A percentile compares a stretch with the other conserved stretches of the same genome.
Evolutionary conservation across 2,888 invertebrate species (phyloP).

Genomic region (Argyra leucocephala): DNA sequence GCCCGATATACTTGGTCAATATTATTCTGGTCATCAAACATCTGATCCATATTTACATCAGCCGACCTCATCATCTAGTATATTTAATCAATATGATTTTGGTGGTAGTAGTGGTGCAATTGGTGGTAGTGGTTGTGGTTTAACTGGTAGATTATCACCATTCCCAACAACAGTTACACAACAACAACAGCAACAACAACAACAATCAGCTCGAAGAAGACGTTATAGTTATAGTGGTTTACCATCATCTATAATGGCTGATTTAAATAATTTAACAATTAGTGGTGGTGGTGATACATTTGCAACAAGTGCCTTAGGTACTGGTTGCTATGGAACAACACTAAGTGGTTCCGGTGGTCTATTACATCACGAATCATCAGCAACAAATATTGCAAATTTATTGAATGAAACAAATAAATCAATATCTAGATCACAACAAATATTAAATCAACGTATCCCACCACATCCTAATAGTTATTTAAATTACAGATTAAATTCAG

Average conservation of each 20-base stretch:
- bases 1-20: conserved; percentile 42
- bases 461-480: background rate
- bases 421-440: conserved; percentile 43
- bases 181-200: conserved; percentile 15
- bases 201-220: conserved; percentile 31
- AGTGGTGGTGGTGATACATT: background rate
- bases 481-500: background rate
- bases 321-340: background rate
- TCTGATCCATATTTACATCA: conserved; percentile 17
- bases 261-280: conserved; percentile 17
- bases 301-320: background rate
- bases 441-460: conserved; percentile 30
- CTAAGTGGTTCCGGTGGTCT: background rate
- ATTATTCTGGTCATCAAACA: conserved; percentile 29
- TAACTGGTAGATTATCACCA: conserved; percentile 18
- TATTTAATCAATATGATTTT: conserved; percentile 17
- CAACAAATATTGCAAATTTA: conserved; percentile 41
- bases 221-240: conserved; percentile 44
- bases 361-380: conserved; percentile 27
- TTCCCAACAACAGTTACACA: background rate
- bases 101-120: conserved; percentile 12
- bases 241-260: conserved; percentile 39
- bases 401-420: conserved; percentile 44
- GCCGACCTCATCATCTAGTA: background rate
- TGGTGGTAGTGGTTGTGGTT: conserved; percentile 30